Conservation (phyloP, 1,140 invertebrate species). For the Aleiodes sp. region DNA sequence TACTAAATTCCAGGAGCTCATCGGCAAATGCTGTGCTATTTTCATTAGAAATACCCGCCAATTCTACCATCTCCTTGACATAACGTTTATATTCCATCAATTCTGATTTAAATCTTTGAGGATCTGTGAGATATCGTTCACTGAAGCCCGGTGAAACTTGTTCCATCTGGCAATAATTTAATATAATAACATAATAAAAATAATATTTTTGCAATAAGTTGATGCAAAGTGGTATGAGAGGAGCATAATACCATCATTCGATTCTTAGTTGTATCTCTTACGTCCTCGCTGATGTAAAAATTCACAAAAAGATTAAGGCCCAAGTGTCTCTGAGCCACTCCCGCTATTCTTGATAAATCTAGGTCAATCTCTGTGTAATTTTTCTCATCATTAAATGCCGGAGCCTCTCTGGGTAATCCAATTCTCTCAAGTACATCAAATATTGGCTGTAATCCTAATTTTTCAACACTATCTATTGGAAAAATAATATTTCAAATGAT, state of each 20-base stretch:
- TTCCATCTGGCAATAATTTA: slow-evolving; percentile 65
- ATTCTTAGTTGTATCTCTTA: slow-evolving; percentile 72
- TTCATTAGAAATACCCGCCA: slow-evolving; percentile 60
- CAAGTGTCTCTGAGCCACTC: slow-evolving; percentile 64
- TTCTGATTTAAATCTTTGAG: slow-evolving; percentile 70
- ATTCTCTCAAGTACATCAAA: slow-evolving; percentile 63
- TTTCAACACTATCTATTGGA: slow-evolving; percentile 69
- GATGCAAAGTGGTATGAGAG: slow-evolving; percentile 15
- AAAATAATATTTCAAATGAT: not conserved
- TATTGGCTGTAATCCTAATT: slow-evolving; percentile 69
- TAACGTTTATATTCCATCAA: slow-evolving; percentile 71
- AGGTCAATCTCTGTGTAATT: slow-evolving; percentile 47
- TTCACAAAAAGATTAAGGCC: slow-evolving; percentile 72
- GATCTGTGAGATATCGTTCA: slow-evolving; percentile 71
- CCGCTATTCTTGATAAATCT: slow-evolving; percentile 66
- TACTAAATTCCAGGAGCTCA: slow-evolving; percentile 77
- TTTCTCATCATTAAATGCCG: slow-evolving; percentile 45
- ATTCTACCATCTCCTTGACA: slow-evolving; percentile 68
- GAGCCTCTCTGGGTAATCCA: slow-evolving; percentile 64
- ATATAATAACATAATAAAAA: not conserved
- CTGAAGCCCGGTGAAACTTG: slow-evolving; percentile 75
- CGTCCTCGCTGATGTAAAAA: slow-evolving; percentile 73
- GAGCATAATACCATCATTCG: slow-evolving; percentile 70
- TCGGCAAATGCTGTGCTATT: slow-evolving; percentile 69
- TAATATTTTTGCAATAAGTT: not conserved